Base-by-base conservation (phyloP, 2,797 vertebrate species). In the Cichlasoma orientale region DNA sequence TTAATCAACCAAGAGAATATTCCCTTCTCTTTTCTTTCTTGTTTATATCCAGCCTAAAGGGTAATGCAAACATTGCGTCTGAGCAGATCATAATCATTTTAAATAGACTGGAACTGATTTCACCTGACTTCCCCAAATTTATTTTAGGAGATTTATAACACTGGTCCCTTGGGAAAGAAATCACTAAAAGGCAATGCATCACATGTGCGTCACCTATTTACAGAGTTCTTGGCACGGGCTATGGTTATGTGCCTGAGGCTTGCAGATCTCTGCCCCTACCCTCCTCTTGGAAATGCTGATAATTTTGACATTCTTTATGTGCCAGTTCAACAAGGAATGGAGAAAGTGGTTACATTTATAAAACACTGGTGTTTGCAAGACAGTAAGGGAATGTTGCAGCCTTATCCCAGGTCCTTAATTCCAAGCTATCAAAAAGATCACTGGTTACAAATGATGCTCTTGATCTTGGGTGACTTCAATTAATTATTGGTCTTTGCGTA, bases 1-100 rank as follows among this genome's bases (percentile, higher is more conserved):
- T 66, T 27, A 68, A 68, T 68, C 61, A 68, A 16, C 63, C 63
- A 19, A 47, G 23, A 47, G 61, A 68, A 68, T 47, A 68, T 68
- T 18, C 41, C 5, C 10, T 7, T 47, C 63, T 68, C 12, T n/a
- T 50, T 50, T 7, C 63, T 12, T 44, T 66, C 61, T 50, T 29
- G 5, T 68, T 50, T 50, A 68, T 29, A 29, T 50, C 63, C 27
- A 44, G 19, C 41, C 61, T 27, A 29, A 66, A 50, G 16, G 16
- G 16, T 50, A 50, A 66, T 47, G 41, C 14, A 47, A 19, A 50
- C 47, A 50, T 18, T 50, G 18, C 16, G 3, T 50, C 47, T 71
- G 52, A 25, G 16, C 69, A 41, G n/a, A 27, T 72, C 21, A 55
- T 3, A 13, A 55, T 23, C 27, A 72, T 33, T 56, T 23, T 38